Conservation (phyloP, 2,797 vertebrate genomes). For the Hydrophis major region DNA sequence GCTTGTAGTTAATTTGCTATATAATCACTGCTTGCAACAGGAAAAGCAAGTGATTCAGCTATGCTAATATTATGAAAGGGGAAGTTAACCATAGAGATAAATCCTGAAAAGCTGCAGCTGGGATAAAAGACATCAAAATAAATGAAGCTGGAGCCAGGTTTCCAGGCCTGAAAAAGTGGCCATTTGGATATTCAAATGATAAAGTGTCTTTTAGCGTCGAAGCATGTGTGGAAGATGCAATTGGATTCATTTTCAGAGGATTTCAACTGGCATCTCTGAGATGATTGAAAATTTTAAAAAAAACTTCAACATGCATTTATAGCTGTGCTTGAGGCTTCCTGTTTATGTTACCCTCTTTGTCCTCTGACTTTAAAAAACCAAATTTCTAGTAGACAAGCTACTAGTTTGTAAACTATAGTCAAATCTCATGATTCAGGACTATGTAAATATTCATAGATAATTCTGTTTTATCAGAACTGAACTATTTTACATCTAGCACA, state of each 20-base stretch:
- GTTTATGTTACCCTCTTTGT: not conserved
- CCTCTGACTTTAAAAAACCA: constrained; percentile 10
- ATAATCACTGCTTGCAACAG: constrained; percentile 78
- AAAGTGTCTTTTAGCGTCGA: constrained; percentile 58
- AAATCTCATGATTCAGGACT: rapidly evolving
- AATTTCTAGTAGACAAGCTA: constrained; percentile 46
- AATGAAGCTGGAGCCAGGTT: constrained; percentile 60
- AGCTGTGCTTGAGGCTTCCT: not conserved
- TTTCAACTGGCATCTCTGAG: constrained; percentile 50
- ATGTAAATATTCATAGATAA: rapidly evolving
- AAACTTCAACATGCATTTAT: constrained; percentile 18
- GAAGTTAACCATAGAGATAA: constrained; percentile 75
- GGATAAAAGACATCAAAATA: constrained; percentile 66
- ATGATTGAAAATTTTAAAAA: constrained; percentile 13
- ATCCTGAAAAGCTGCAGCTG: constrained; percentile 70
- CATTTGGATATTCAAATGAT: constrained; percentile 64
- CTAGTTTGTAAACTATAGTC: rapidly evolving
- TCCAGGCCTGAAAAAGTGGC: constrained; percentile 59
- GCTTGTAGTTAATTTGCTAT: constrained; percentile 83
- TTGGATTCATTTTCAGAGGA: constrained; percentile 40
- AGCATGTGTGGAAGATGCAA: constrained; percentile 57
- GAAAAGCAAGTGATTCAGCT: constrained; percentile 71
- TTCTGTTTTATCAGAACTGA: not conserved
- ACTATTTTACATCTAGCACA: not conserved
- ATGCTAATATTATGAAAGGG: constrained; percentile 79